A percentile compares a stretch with the other conserved stretches of the same genome.
phyloP scores from a whole-genome alignment of 2,888 invertebrate species.

The Resseliella maxima region DNA sequence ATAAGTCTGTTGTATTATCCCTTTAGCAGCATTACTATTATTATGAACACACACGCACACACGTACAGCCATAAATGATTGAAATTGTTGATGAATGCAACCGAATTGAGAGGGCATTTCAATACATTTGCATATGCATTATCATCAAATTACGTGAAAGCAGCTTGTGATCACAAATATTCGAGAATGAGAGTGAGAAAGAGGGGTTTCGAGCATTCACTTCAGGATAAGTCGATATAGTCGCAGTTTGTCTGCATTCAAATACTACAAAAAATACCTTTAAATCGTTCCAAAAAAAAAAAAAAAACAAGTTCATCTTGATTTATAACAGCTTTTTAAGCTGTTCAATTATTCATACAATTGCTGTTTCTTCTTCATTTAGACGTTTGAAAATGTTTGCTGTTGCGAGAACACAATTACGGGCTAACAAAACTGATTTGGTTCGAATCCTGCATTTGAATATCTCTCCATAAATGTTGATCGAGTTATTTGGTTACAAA shows the following conservation, averaged over 20 bases:
- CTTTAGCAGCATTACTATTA: neutral
- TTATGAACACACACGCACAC: neutral
- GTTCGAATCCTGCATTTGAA: neutral
- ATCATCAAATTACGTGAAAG: neutral
- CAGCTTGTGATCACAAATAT: neutral
- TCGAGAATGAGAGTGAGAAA: neutral
- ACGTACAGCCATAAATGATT: neutral
- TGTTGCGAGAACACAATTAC: neutral
- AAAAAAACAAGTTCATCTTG: neutral
- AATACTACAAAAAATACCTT: neutral
- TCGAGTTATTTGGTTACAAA: neutral
- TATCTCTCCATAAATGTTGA: neutral
- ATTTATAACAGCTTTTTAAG: neutral
- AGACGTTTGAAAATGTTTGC: neutral
- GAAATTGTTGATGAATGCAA: constrained; percentile 5
- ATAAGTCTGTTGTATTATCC: constrained; percentile 42
- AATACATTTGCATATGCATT: neutral
- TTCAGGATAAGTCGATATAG: constrained; percentile 26
- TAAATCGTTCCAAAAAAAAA: constrained; percentile 34
- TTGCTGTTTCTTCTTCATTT: constrained; percentile 46
- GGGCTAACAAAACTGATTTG: neutral
- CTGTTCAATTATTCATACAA: neutral
- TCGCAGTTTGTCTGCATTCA: neutral
- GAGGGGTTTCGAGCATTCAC: neutral
- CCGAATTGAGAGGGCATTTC: neutral